A percentile compares a stretch with the other conserved stretches of the same genome.
phyloP scores from a whole-genome alignment of 2,797 vertebrate genomes.

The Propithecus perrieri region DNA sequence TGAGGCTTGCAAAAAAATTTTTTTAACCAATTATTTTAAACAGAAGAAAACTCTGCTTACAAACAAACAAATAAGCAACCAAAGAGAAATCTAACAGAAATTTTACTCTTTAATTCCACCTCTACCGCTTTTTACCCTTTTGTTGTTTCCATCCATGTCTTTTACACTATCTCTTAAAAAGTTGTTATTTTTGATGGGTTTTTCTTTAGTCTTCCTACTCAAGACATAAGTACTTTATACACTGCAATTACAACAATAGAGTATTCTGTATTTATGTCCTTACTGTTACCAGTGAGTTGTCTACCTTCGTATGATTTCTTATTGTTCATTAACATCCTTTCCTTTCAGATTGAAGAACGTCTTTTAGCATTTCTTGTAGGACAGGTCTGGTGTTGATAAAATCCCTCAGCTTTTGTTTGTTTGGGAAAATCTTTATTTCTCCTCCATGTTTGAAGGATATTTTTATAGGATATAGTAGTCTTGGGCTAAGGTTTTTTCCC shows the following conservation, averaged over 20 bases:
- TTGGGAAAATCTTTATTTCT: neutral
- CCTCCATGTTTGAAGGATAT: neutral
- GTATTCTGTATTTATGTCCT: neutral
- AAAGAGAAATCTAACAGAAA: neutral
- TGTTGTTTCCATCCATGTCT: neutral
- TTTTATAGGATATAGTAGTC: neutral
- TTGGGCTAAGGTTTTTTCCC: neutral
- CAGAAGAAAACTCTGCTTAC: neutral
- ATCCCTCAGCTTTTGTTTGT: neutral
- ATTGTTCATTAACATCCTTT: neutral
- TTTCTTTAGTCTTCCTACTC: neutral
- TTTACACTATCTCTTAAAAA: neutral
- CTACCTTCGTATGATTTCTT: neutral
- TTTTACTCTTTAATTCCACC: neutral
- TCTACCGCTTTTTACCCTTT: neutral
- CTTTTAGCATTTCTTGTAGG: neutral
- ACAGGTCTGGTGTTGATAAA: neutral
- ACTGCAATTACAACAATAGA: neutral
- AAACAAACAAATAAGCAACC: neutral
- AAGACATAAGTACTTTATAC: neutral
- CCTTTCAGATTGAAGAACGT: neutral
- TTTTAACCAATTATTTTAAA: neutral
- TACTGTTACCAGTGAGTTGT: neutral
- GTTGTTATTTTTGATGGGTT: neutral
- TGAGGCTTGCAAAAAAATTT: neutral